Evolutionary conservation across 2,113 vertebrate species (phyloP).

Genomic region (Chloropsis cyanopogon): DNA sequence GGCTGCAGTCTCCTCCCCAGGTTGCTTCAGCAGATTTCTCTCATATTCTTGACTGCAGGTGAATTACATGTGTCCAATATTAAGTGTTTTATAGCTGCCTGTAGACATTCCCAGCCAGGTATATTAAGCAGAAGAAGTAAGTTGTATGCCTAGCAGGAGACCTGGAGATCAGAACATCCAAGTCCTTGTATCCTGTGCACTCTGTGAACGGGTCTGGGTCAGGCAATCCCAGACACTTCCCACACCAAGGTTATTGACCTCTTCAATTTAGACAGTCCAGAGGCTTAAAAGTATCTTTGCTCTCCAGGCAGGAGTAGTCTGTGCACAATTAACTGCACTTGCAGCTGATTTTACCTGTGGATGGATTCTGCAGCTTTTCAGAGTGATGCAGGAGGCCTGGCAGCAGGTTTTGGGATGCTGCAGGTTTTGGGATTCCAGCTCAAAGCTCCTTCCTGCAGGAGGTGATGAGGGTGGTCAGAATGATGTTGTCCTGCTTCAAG

Average conservation of each 20-base stretch:
- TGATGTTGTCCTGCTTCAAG: not conserved
- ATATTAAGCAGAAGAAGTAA: not conserved
- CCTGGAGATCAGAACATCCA: not conserved
- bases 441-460: not conserved
- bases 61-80: not conserved
- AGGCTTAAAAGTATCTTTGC: not conserved
- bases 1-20: not conserved
- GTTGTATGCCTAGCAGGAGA: not conserved
- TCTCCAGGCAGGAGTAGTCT: not conserved
- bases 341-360: not conserved
- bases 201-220: not conserved
- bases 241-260: not conserved
- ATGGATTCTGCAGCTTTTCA: not conserved
- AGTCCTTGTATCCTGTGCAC: accelerated
- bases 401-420: accelerated
- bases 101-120: not conserved
- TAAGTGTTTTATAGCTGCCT: not conserved
- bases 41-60: not conserved
- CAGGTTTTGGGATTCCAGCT: not conserved
- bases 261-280: not conserved
- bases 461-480: accelerated
- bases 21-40: not conserved
- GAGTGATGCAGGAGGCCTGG: not conserved
- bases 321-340: not conserved
- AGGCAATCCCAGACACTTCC: not conserved